Percentiles rank a stretch among this genome's conserved stretches.
Evolutionary conservation across 2,888 invertebrate genomes (phyloP).

Genomic region (Shargacucullia verbasci): DNA sequence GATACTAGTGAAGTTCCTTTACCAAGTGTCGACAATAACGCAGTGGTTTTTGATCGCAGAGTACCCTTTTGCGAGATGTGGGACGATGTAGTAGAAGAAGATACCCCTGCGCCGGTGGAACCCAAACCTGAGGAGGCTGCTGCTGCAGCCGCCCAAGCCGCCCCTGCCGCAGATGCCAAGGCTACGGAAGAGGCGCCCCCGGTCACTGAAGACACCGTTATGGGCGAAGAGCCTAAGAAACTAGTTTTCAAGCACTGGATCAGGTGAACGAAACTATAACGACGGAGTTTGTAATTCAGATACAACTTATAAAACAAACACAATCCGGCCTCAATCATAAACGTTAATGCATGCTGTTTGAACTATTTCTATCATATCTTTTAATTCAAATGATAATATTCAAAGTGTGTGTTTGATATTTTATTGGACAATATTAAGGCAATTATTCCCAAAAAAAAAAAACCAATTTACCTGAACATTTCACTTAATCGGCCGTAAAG

Average conservation of each 20-base stretch:
- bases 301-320: slow-evolving; percentile 16
- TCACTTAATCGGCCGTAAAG: slow-evolving; percentile 1
- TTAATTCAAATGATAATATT: background rate
- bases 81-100: slow-evolving; percentile 90
- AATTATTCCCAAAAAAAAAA: background rate
- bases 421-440: no score
- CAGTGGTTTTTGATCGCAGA: slow-evolving; percentile 78
- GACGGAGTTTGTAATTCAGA: background rate
- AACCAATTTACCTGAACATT: slow-evolving; percentile 5
- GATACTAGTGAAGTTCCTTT: slow-evolving; percentile 54
- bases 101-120: slow-evolving; percentile 69
- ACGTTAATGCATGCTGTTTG: background rate
- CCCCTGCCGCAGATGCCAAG: slow-evolving; percentile 70
- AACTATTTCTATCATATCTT: background rate
- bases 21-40: slow-evolving; percentile 58
- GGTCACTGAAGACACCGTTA: slow-evolving; percentile 76
- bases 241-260: slow-evolving; percentile 95
- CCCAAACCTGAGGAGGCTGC: slow-evolving; percentile 67
- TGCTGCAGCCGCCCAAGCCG: slow-evolving; percentile 61
- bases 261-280: slow-evolving; percentile 82
- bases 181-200: slow-evolving; percentile 83
- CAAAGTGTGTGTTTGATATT: no score
- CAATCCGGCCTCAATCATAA: slow-evolving; percentile 7
- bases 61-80: slow-evolving; percentile 82
- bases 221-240: slow-evolving; percentile 90